phyloP scores from a whole-genome alignment of 2,797 vertebrate genomes.

The Channallabes apus region DNA sequence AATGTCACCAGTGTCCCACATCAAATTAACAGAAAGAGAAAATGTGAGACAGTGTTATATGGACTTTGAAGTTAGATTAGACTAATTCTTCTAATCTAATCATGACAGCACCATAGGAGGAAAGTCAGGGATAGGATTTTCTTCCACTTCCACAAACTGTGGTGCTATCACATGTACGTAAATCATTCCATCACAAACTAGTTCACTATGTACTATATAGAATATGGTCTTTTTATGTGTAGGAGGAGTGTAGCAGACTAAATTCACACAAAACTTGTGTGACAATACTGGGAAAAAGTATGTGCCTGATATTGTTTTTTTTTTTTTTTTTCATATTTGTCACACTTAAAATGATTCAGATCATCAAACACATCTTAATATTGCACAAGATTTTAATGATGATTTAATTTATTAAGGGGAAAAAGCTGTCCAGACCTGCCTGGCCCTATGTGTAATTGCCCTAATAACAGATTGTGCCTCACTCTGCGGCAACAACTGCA shows the following conservation, averaged over 20 bases:
- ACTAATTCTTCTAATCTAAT: slow-evolving; percentile 67
- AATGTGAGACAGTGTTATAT: slow-evolving; percentile 46
- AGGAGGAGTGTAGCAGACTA: background rate
- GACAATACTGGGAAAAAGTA: background rate
- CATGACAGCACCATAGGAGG: slow-evolving; percentile 49
- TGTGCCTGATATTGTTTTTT: too few relatives aligned
- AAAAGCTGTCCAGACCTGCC: too few relatives aligned
- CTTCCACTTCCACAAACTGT: slow-evolving; percentile 66
- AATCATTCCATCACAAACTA: slow-evolving; percentile 2
- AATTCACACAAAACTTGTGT: background rate
- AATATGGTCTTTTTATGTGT: background rate
- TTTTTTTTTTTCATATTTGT: too few relatives aligned
- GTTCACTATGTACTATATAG: slow-evolving; percentile 46
- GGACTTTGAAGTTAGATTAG: slow-evolving; percentile 58
- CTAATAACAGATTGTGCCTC: too few relatives aligned
- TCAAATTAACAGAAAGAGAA: slow-evolving; percentile 46
- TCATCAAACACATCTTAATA: too few relatives aligned
- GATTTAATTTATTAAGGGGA: too few relatives aligned
- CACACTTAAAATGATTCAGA: too few relatives aligned
- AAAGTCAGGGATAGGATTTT: slow-evolving; percentile 56
- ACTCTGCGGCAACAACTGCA: too few relatives aligned
- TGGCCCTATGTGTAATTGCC: too few relatives aligned
- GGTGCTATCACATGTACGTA: slow-evolving; percentile 59
- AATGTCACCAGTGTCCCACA: slow-evolving; percentile 28
- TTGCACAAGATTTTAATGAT: too few relatives aligned